phyloP scores from a whole-genome alignment of 2,113 vertebrate genomes.

The Neodontobutis hainanensis region DNA sequence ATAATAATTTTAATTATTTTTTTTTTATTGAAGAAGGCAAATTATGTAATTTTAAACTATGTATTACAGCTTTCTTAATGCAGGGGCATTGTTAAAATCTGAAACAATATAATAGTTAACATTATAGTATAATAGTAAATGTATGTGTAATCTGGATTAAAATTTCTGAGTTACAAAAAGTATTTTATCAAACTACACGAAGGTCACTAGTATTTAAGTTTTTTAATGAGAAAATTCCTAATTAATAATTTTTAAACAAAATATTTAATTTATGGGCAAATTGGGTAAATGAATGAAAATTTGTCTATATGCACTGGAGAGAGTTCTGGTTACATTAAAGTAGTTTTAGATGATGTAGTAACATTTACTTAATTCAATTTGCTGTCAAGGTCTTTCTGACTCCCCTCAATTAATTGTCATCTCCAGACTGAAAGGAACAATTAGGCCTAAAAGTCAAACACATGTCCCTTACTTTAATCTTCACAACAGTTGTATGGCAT shows the following conservation, averaged over 20 bases:
- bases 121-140: too few species aligned
- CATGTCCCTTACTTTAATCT: constrained; percentile 54
- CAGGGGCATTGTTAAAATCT: too few species aligned
- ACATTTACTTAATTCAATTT: constrained; percentile 76
- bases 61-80: too few species aligned
- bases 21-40: too few species aligned
- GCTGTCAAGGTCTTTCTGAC: constrained; percentile 71
- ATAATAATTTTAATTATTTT: too few species aligned
- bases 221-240: constrained; percentile 50
- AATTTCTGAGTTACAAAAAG: too few species aligned
- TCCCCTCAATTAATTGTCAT: constrained; percentile 75
- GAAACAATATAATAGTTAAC: too few species aligned
- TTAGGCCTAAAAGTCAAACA: constrained; percentile 71
- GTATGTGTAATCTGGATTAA: too few species aligned
- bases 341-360: constrained; percentile 57
- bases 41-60: too few species aligned
- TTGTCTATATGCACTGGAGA: constrained; percentile 41
- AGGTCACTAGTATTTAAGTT: constrained; percentile 50
- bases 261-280: constrained; percentile 61
- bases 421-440: constrained; percentile 71
- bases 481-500: constrained; percentile 51
- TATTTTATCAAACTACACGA: constrained; percentile 30
- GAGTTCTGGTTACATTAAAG: constrained; percentile 53
- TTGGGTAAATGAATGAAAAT: constrained; percentile 65
- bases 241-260: constrained; percentile 61